Percentiles rank a stretch among this genome's conserved stretches.
These are phyloP conservation scores for Astyanax mexicanus DNA, from an alignment of 2,797 vertebrate species.

Conservation along the genomic window DNA sequence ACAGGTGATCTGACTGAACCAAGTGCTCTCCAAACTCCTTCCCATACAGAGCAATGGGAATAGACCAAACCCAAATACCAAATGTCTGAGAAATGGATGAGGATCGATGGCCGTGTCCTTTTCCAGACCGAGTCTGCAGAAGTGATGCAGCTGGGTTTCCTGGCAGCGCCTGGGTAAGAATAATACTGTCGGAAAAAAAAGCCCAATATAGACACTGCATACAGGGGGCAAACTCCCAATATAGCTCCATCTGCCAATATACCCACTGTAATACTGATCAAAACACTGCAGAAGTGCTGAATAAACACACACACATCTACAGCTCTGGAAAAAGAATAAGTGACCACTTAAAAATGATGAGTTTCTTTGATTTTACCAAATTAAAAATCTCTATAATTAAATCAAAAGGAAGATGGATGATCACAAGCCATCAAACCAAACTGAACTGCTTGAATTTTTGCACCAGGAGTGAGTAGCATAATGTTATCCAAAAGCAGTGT, in stretches of 20 bases:
- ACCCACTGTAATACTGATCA: slow-evolving; percentile 7
- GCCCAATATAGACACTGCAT: slow-evolving; percentile 42
- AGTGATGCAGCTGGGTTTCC: slow-evolving; percentile 31
- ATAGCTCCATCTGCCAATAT: slow-evolving; percentile 17
- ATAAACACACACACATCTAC: slow-evolving; percentile 6
- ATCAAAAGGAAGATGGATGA: no score
- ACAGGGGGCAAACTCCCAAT: slow-evolving; percentile 16
- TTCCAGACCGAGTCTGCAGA: slow-evolving; percentile 31
- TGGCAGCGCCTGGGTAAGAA: slow-evolving; percentile 39
- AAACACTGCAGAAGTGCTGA: slow-evolving; percentile 14
- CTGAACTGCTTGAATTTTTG: no score
- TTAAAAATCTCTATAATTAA: no score
- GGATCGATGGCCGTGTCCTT: slow-evolving; percentile 37
- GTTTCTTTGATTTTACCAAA: no score
- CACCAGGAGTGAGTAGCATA: no score
- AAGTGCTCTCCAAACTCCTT: slow-evolving; percentile 19
- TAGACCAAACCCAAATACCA: slow-evolving; percentile 19
- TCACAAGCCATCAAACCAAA: no score
- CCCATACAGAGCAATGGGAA: slow-evolving; percentile 17
- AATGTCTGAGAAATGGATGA: slow-evolving; percentile 28
- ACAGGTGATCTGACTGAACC: slow-evolving; percentile 20
- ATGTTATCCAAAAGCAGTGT: no score
- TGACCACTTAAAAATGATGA: no score
- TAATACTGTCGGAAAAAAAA: slow-evolving; percentile 43
- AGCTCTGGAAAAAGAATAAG: slow-evolving; percentile 6